Conservation (phyloP, 2,888 invertebrate genomes). For the Apamea sordens region DNA sequence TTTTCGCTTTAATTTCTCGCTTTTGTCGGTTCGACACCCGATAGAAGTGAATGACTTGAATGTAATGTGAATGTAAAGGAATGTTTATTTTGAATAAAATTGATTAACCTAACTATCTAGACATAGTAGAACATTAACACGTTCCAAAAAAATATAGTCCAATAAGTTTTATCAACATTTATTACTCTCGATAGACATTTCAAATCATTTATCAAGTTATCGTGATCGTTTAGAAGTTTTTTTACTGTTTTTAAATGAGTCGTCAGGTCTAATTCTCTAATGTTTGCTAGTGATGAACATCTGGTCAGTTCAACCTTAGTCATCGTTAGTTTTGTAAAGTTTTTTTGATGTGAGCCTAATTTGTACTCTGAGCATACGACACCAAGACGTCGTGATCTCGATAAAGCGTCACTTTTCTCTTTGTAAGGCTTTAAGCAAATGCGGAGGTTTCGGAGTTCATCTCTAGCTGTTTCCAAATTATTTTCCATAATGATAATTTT, state of each 20-base stretch:
- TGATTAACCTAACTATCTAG: background rate
- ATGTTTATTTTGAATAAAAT: background rate
- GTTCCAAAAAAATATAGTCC: background rate
- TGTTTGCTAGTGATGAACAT: slow-evolving; percentile 30
- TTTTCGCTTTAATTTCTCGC: background rate
- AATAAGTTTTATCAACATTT: slow-evolving; percentile 43
- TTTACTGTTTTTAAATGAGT: slow-evolving; percentile 76
- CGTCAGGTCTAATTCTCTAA: slow-evolving; percentile 68
- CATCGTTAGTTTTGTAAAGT: slow-evolving; percentile 49
- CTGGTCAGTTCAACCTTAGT: slow-evolving; percentile 53
- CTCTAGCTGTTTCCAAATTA: slow-evolving; percentile 67
- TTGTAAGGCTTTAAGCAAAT: slow-evolving; percentile 63
- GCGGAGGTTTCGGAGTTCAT: slow-evolving; percentile 71
- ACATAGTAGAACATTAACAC: background rate
- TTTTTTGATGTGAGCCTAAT: slow-evolving; percentile 38
- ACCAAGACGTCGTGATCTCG: slow-evolving; percentile 32
- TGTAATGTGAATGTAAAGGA: too few relatives aligned
- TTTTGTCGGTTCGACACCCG: background rate
- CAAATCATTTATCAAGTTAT: slow-evolving; percentile 74
- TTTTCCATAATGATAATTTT: slow-evolving; percentile 76
- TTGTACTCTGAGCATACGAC: slow-evolving; percentile 53
- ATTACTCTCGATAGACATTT: slow-evolving; percentile 70
- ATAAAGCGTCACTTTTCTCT: slow-evolving; percentile 62
- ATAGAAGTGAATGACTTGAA: background rate
- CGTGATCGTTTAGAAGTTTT: slow-evolving; percentile 77